These are phyloP conservation scores for Heliconius himera DNA, from an alignment of 1,140 invertebrate genomes.

Conservation along the genomic window DNA sequence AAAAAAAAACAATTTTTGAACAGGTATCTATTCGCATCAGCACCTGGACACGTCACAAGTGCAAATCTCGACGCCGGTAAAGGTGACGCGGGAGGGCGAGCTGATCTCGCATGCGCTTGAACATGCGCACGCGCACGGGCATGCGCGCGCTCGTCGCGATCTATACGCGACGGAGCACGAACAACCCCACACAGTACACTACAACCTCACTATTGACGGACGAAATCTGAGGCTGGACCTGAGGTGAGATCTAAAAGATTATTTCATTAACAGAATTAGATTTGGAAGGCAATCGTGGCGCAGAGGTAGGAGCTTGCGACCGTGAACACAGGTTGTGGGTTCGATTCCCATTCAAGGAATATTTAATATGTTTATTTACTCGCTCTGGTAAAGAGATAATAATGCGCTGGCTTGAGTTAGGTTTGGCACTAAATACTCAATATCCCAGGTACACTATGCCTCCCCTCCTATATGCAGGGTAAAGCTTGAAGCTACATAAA, in stretches of 20 bases:
- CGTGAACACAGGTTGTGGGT: too few species aligned
- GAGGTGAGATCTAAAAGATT: slow-evolving; percentile 47
- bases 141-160: slow-evolving; percentile 68
- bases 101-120: slow-evolving; percentile 63
- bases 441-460: too few species aligned
- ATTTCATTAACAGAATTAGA: not conserved
- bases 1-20: not conserved
- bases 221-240: slow-evolving; percentile 69
- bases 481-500: not conserved
- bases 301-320: too few species aligned
- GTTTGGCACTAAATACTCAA: too few species aligned
- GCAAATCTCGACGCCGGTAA: slow-evolving; percentile 68
- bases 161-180: slow-evolving; percentile 56
- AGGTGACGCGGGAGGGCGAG: slow-evolving; percentile 62
- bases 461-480: too few species aligned
- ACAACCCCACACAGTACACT: slow-evolving; percentile 61
- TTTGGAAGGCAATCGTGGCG: too few species aligned
- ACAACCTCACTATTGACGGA: slow-evolving; percentile 72
- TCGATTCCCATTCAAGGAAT: too few species aligned
- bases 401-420: too few species aligned
- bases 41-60: slow-evolving; percentile 68
- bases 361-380: too few species aligned
- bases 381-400: too few species aligned
- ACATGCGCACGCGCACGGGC: slow-evolving; percentile 66
- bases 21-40: slow-evolving; percentile 76